These are phyloP conservation scores for Synanceia verrucosa DNA, from an alignment of 2,797 vertebrate genomes.

Conservation along the genomic window DNA sequence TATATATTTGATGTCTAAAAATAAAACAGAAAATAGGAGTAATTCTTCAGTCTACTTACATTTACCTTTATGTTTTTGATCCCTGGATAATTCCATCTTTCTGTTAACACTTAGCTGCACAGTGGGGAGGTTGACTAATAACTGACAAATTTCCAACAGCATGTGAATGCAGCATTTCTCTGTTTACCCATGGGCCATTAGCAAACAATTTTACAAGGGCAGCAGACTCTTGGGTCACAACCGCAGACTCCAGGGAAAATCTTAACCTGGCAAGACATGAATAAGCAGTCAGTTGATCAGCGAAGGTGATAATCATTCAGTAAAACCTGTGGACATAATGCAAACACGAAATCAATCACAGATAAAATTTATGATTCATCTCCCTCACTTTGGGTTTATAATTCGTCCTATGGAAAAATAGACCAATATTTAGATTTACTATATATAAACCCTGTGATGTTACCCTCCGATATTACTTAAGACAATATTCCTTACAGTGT, in stretches of 20 bases:
- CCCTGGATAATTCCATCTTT: neutral
- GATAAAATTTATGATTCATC: neutral
- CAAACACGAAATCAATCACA: neutral
- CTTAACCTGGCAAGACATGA: neutral
- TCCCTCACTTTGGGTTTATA: neutral
- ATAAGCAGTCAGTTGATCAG: constrained; percentile 20
- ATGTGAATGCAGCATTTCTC: constrained; percentile 44
- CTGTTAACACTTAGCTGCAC: neutral
- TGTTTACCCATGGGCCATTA: constrained; percentile 21
- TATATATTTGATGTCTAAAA: neutral
- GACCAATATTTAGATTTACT: neutral
- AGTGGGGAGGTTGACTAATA: neutral
- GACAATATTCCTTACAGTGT: neutral
- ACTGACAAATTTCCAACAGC: constrained; percentile 9
- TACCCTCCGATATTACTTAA: neutral
- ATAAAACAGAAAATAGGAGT: neutral
- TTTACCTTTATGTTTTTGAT: neutral
- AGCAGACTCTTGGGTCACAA: constrained; percentile 24
- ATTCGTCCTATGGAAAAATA: neutral
- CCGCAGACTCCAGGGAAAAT: constrained; percentile 23
- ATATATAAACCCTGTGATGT: neutral
- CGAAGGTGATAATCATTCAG: neutral
- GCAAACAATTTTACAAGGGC: constrained; percentile 30
- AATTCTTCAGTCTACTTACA: neutral
- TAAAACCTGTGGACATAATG: neutral